phyloP scores from a whole-genome alignment of 1,140 invertebrate genomes.

The Scaptomyza graminum region DNA sequence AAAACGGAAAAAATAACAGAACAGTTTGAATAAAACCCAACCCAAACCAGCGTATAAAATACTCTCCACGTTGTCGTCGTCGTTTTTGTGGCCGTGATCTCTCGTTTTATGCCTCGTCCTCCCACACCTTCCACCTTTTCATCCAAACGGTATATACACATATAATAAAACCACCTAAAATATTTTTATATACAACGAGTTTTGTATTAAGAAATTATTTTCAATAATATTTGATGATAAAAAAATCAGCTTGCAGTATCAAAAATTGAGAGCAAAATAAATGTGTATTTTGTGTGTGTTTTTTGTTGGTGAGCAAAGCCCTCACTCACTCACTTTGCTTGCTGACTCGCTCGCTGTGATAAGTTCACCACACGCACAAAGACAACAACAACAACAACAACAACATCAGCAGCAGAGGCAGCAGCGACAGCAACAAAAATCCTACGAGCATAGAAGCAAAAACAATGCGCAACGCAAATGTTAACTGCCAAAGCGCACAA shows the following conservation, averaged over 20 bases:
- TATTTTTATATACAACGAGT: neutral
- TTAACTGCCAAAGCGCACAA: slow-evolving; percentile 41
- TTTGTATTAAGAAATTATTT: neutral
- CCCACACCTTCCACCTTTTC: slow-evolving; percentile 36
- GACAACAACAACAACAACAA: slow-evolving; percentile 11
- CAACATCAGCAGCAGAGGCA: slow-evolving; percentile 1
- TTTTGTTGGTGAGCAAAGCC: slow-evolving; percentile 16
- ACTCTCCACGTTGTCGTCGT: slow-evolving; percentile 21
- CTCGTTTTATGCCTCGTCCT: slow-evolving; percentile 30
- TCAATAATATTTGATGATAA: neutral
- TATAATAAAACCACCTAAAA: slow-evolving; percentile 24
- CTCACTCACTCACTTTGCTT: slow-evolving; percentile 17
- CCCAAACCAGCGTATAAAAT: slow-evolving; percentile 24
- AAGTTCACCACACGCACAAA: slow-evolving; percentile 49
- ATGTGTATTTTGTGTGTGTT: slow-evolving; percentile 10
- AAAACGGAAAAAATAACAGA: slow-evolving; percentile 1
- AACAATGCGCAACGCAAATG: slow-evolving; percentile 49
- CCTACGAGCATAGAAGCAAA: slow-evolving; percentile 18
- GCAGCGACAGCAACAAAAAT: slow-evolving; percentile 1
- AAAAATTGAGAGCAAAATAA: slow-evolving; percentile 6
- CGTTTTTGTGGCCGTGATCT: slow-evolving; percentile 61
- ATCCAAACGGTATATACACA: too few species aligned
- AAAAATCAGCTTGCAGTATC: neutral
- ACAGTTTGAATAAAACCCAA: slow-evolving; percentile 23
- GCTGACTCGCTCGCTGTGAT: slow-evolving; percentile 22